Evolutionary conservation across 1,140 invertebrate species (phyloP).

Genomic region (Aplysia californica): DNA sequence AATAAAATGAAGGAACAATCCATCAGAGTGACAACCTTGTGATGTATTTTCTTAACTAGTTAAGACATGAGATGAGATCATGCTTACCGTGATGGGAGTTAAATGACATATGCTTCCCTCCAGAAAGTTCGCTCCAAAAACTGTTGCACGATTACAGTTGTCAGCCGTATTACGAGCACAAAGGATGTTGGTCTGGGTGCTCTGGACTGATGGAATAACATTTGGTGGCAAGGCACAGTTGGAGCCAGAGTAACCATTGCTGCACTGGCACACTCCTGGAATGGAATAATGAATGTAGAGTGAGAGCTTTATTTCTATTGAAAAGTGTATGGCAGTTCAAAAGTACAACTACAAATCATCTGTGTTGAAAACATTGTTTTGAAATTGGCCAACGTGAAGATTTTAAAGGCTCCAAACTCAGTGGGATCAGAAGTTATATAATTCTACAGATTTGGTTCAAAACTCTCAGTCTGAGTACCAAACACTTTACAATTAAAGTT

Average conservation of each 20-base stretch:
- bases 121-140: slow-evolving; percentile 38
- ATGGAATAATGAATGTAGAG: slow-evolving; percentile 10
- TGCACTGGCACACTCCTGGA: slow-evolving; percentile 39
- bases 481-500: too few species aligned
- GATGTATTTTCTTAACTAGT: too few species aligned
- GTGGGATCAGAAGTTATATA: too few species aligned
- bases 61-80: too few species aligned
- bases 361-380: neutral
- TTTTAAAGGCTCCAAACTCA: too few species aligned
- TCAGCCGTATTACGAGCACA: slow-evolving; percentile 23
- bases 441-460: too few species aligned
- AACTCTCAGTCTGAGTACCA: too few species aligned
- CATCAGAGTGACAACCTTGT: too few species aligned
- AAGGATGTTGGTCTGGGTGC: slow-evolving; percentile 26
- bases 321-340: neutral
- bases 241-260: slow-evolving; percentile 23
- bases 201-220: slow-evolving; percentile 29
- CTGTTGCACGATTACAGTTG: slow-evolving; percentile 26
- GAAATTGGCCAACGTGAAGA: too few species aligned
- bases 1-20: too few species aligned
- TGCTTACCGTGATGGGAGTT: slow-evolving; percentile 37
- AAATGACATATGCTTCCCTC: slow-evolving; percentile 34
- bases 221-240: slow-evolving; percentile 29
- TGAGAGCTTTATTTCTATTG: neutral
- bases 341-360: neutral